These are phyloP conservation scores for Ischnus inquisitorius DNA, from an alignment of 2,888 invertebrate species.

Conservation along the genomic window DNA sequence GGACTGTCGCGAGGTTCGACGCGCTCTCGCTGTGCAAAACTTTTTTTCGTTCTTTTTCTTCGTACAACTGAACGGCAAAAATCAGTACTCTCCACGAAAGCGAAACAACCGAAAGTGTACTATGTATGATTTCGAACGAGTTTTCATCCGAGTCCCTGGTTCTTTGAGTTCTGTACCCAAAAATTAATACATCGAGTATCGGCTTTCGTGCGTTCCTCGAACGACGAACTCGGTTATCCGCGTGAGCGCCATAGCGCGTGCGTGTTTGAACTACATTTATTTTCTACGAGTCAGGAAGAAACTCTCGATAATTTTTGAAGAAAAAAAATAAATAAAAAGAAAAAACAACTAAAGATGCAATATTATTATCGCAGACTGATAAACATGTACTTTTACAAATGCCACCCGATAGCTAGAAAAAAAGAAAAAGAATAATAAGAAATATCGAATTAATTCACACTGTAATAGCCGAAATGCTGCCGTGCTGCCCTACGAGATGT, in stretches of 20 bases:
- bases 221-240: slow-evolving; percentile 14
- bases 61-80: slow-evolving; percentile 80
- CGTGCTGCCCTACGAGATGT: slow-evolving; percentile 63
- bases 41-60: slow-evolving; percentile 53
- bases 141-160: slow-evolving; percentile 76
- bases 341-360: slow-evolving; percentile 55
- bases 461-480: slow-evolving; percentile 70
- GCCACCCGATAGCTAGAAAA: slow-evolving; percentile 65
- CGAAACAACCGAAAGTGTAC: slow-evolving; percentile 69
- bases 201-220: slow-evolving; percentile 12
- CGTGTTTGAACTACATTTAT: slow-evolving; percentile 60
- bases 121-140: slow-evolving; percentile 74
- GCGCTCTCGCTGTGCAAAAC: slow-evolving; percentile 43
- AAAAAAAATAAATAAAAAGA: slow-evolving; percentile 35
- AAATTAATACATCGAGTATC: slow-evolving; percentile 66
- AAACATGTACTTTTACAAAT: slow-evolving; percentile 70
- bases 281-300: slow-evolving; percentile 60
- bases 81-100: slow-evolving; percentile 79
- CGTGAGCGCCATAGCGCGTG: slow-evolving; percentile 32
- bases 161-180: slow-evolving; percentile 75
- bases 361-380: slow-evolving; percentile 73
- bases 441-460: slow-evolving; percentile 70
- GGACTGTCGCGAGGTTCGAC: slow-evolving; percentile 48
- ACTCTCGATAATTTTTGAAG: slow-evolving; percentile 40
- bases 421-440: slow-evolving; percentile 39